These are phyloP conservation scores for Drosophila micromelanica DNA, from an alignment of 1,140 invertebrate genomes.

Conservation along the genomic window DNA sequence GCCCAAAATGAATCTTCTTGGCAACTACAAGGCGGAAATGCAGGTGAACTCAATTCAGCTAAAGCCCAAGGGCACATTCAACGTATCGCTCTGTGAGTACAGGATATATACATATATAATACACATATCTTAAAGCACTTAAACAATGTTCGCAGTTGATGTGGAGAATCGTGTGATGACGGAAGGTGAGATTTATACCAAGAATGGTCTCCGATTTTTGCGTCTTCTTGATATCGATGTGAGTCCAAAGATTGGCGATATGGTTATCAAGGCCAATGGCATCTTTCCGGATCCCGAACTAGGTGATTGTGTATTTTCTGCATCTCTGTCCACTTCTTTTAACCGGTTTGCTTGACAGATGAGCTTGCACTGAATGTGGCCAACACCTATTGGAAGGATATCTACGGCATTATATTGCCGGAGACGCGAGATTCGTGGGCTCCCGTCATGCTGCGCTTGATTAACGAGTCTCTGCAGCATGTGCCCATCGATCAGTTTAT, in stretches of 20 bases:
- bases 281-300: constrained; percentile 79
- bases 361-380: constrained; percentile 71
- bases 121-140: not conserved
- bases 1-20: constrained; percentile 65
- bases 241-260: constrained; percentile 63
- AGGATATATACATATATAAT: not conserved
- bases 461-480: constrained; percentile 65
- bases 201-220: constrained; percentile 64
- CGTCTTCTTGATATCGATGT: constrained; percentile 57
- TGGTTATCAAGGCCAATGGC: constrained; percentile 74
- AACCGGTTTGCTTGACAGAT: constrained; percentile 47
- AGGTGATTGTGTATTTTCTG: constrained; percentile 47
- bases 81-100: constrained; percentile 73
- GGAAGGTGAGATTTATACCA: constrained; percentile 62
- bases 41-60: constrained; percentile 70
- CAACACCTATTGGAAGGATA: constrained; percentile 81
- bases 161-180: constrained; percentile 52
- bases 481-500: constrained; percentile 74
- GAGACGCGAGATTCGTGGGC: constrained; percentile 75
- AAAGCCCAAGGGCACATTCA: constrained; percentile 78
- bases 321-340: not conserved
- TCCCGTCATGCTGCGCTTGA: constrained; percentile 61
- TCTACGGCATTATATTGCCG: constrained; percentile 75
- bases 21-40: constrained; percentile 79
- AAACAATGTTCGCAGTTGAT: constrained; percentile 49